Conservation (phyloP, 1,140 invertebrate species). For the Conus ventricosus region DNA sequence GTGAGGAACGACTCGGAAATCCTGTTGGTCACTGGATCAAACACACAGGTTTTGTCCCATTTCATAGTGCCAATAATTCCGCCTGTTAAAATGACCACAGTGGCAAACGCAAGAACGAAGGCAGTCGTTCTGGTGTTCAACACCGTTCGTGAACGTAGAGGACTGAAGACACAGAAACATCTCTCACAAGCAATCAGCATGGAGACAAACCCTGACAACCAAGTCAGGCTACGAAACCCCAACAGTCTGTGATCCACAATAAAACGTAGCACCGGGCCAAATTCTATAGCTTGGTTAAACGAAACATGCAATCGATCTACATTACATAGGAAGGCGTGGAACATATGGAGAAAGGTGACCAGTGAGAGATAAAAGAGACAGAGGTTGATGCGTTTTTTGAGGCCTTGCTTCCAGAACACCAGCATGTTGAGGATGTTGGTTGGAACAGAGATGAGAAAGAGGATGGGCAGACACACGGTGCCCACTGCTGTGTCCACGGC, state of each 20-base stretch:
- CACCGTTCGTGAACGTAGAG: neutral
- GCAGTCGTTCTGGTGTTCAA: neutral
- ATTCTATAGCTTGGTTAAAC: neutral
- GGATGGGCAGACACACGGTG: neutral
- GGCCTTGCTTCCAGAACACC: neutral
- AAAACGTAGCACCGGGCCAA: neutral
- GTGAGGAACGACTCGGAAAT: neutral
- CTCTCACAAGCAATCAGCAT: neutral
- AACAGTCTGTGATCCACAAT: neutral
- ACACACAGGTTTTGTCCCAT: neutral
- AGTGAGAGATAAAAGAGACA: neutral
- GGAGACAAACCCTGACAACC: neutral
- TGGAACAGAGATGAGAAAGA: neutral
- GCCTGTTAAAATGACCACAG: neutral
- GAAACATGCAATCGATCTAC: neutral
- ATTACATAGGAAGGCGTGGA: neutral
- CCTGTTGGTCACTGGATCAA: neutral
- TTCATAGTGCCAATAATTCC: neutral
- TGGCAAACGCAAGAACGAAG: neutral
- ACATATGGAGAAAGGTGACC: neutral
- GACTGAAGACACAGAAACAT: neutral
- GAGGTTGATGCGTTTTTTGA: constrained; percentile 7
- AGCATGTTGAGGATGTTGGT: constrained; percentile 14
- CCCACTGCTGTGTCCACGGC: neutral
- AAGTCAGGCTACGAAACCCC: neutral